Conservation (phyloP, 2,888 invertebrate species). For the Idaea dimidiata region DNA sequence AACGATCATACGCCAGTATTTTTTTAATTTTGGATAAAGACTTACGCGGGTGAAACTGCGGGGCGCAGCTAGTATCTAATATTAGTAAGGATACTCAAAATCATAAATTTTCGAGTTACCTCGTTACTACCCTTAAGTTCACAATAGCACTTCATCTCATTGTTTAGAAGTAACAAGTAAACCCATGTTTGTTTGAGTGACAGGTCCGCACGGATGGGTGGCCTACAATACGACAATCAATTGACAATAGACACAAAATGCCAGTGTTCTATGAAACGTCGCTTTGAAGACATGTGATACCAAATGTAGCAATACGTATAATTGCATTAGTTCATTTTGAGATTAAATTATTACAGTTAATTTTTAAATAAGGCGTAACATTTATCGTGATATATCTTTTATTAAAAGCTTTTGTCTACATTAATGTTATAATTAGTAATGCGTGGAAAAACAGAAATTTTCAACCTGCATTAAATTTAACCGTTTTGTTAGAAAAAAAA, state of each 20-base stretch:
- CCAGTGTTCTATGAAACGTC: constrained; percentile 34
- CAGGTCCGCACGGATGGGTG: constrained; percentile 53
- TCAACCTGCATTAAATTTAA: too few species aligned
- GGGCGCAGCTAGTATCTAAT: too few species aligned
- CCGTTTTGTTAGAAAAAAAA: too few species aligned
- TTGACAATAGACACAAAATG: constrained; percentile 51
- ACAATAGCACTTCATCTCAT: constrained; percentile 54
- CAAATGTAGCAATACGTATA: constrained; percentile 14
- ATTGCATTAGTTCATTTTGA: background rate
- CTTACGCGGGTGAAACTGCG: too few species aligned
- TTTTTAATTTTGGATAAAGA: too few species aligned
- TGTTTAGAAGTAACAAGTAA: constrained; percentile 57
- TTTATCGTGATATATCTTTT: constrained; percentile 2
- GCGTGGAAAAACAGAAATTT: too few species aligned
- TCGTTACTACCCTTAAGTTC: constrained; percentile 8
- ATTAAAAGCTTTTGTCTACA: too few species aligned
- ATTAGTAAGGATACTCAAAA: background rate
- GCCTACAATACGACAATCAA: constrained; percentile 55
- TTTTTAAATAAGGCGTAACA: constrained; percentile 4
- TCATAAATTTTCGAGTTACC: background rate
- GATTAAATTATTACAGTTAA: background rate
- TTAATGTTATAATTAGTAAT: too few species aligned
- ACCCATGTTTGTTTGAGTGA: constrained; percentile 67
- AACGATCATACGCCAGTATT: too few species aligned
- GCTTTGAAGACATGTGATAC: constrained; percentile 22